A percentile compares a stretch with the other conserved stretches of the same genome.
phyloP scores from a whole-genome alignment of 92 coral and sea anemone species.

The Phenganax subtilis region DNA sequence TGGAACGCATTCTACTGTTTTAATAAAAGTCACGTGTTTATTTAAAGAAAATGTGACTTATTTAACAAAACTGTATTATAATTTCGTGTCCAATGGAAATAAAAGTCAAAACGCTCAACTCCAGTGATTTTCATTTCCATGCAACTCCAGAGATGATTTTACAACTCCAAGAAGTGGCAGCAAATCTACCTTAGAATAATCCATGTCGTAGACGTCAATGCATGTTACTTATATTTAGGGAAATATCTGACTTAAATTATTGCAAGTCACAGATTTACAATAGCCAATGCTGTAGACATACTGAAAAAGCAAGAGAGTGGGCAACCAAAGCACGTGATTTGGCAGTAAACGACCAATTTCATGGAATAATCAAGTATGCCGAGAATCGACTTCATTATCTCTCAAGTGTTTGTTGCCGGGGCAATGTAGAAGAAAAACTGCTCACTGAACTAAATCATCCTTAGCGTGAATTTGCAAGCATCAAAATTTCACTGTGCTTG shows the following conservation, averaged over 20 bases:
- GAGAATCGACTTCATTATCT: constrained; percentile 19
- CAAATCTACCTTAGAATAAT: no score
- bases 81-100: no score
- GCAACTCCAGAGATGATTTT: no score
- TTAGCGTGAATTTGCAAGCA: no score
- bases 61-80: no score
- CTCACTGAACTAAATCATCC: background rate
- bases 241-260: constrained; percentile 44
- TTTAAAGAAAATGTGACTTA: no score
- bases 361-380: constrained; percentile 41
- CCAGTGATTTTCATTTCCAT: no score
- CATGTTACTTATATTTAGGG: constrained; percentile 27
- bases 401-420: background rate
- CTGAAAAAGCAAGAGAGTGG: constrained; percentile 33
- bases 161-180: no score
- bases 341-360: constrained; percentile 28
- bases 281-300: constrained; percentile 10
- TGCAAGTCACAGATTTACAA: constrained; percentile 30
- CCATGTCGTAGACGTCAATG: constrained; percentile 32
- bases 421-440: background rate
- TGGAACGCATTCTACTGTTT: no score
- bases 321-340: constrained; percentile 32
- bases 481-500: no score
- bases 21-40: no score
- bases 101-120: no score